Percentiles rank a stretch among this genome's conserved stretches.
These are phyloP conservation scores for Morpho deidamia DNA, from an alignment of 2,888 invertebrate species.

Conservation along the genomic window DNA sequence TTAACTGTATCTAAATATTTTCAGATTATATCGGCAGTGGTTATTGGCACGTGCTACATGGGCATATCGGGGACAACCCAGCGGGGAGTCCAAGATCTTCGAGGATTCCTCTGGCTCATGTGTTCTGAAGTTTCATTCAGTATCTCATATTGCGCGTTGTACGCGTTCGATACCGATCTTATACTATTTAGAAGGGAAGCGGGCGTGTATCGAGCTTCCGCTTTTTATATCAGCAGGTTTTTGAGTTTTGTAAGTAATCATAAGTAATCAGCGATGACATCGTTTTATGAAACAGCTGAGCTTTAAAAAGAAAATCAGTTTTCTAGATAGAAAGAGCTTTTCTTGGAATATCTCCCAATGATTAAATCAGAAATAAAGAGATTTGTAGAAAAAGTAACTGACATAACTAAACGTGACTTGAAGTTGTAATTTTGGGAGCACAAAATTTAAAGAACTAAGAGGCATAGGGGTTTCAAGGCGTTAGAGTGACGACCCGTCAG, in stretches of 20 bases:
- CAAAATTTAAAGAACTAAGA: too few species aligned
- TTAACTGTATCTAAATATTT: conserved; percentile 8
- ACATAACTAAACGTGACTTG: too few species aligned
- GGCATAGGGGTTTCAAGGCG: too few species aligned
- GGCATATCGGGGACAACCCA: conserved; percentile 64
- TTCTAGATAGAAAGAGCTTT: too few species aligned
- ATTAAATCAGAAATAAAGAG: too few species aligned
- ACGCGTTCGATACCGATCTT: conserved; percentile 57
- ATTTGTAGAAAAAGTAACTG: too few species aligned
- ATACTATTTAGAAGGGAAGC: conserved; percentile 62
- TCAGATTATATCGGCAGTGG: conserved; percentile 59
- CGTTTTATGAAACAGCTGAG: background rate
- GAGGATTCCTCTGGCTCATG: conserved; percentile 70
- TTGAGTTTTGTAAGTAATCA: conserved; percentile 49
- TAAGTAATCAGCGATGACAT: background rate
- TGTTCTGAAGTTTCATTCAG: conserved; percentile 70
- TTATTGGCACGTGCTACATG: conserved; percentile 58
- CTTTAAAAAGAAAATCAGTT: too few species aligned
- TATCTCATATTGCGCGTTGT: conserved; percentile 64
- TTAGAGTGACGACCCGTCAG: too few species aligned
- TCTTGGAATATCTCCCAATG: too few species aligned
- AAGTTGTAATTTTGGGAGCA: too few species aligned
- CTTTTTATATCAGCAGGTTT: conserved; percentile 58
- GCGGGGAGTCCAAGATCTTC: conserved; percentile 62
- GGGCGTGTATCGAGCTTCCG: conserved; percentile 59